phyloP scores from a whole-genome alignment of 2,888 invertebrate genomes.

The Sylvicola cinctus region DNA sequence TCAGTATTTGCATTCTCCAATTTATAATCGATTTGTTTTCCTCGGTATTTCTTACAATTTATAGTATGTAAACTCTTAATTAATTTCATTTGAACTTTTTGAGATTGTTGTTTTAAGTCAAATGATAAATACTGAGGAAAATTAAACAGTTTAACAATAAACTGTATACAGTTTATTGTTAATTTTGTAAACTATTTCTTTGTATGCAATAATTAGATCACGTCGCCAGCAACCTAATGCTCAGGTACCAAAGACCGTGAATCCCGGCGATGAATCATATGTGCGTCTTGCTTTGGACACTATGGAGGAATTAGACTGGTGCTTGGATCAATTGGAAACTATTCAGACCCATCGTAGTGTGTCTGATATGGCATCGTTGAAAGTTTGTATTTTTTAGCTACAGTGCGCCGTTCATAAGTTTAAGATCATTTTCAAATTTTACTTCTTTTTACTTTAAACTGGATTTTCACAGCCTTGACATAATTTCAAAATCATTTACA shows the following conservation, averaged over 20 bases:
- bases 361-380: slow-evolving; percentile 98
- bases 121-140: too few species aligned
- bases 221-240: slow-evolving; percentile 29
- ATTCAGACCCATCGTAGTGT: slow-evolving; percentile 99
- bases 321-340: slow-evolving; percentile 96
- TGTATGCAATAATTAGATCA: slow-evolving; percentile 24
- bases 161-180: too few species aligned
- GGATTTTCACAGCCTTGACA: not conserved
- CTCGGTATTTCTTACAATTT: too few species aligned
- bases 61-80: too few species aligned
- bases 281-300: slow-evolving; percentile 90
- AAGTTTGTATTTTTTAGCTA: slow-evolving; percentile 41
- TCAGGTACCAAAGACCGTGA: slow-evolving; percentile 29
- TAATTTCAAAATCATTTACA: too few species aligned
- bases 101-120: too few species aligned
- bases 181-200: too few species aligned
- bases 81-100: not conserved
- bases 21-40: slow-evolving; percentile 2
- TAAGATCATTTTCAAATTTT: too few species aligned
- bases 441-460: not conserved
- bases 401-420: too few species aligned
- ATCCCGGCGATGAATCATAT: slow-evolving; percentile 59
- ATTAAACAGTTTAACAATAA: too few species aligned
- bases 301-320: slow-evolving; percentile 99
- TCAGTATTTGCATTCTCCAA: slow-evolving; percentile 34